A percentile compares a stretch with the other conserved stretches of the same genome.
Evolutionary conservation across 1,140 invertebrate genomes (phyloP).

Genomic region (Meloidogyne floridensis): DNA sequence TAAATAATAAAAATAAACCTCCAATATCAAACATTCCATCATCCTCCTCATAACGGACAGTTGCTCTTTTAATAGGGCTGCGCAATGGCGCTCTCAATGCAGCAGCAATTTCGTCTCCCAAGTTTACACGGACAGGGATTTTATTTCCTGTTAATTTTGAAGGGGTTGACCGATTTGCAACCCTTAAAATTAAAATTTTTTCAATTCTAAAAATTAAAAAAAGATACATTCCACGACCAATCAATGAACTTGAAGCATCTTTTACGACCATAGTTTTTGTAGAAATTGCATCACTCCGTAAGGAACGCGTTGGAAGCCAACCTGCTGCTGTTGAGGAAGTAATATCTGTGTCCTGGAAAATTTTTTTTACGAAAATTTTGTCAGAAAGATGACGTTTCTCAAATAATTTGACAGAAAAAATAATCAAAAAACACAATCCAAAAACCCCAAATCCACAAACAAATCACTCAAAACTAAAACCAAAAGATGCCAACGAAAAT

Average conservation of each 20-base stretch:
- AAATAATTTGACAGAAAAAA: no score
- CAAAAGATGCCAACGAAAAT: no score
- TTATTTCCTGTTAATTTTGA: background rate
- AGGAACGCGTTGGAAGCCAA: slow-evolving; percentile 5
- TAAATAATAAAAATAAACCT: background rate
- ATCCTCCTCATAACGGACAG: no score
- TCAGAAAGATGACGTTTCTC: no score
- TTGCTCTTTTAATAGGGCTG: background rate
- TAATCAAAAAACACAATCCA: no score
- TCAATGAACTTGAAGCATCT: slow-evolving; percentile 6
- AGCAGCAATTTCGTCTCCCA: background rate
- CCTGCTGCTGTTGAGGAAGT: slow-evolving; percentile 22
- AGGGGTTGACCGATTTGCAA: slow-evolving; percentile 11
- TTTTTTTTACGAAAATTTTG: no score
- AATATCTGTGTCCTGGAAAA: slow-evolving; percentile 23
- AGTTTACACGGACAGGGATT: background rate
- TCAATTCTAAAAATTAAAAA: background rate
- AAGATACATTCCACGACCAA: background rate
- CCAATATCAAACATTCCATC: background rate
- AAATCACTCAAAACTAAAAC: no score
- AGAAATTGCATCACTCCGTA: slow-evolving; percentile 31
- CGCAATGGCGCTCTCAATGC: background rate
- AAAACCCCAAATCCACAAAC: no score
- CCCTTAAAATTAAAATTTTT: background rate
- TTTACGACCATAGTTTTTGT: slow-evolving; percentile 29